Conservation (phyloP, 2,888 invertebrate species). For the Microplitis deprimator region DNA sequence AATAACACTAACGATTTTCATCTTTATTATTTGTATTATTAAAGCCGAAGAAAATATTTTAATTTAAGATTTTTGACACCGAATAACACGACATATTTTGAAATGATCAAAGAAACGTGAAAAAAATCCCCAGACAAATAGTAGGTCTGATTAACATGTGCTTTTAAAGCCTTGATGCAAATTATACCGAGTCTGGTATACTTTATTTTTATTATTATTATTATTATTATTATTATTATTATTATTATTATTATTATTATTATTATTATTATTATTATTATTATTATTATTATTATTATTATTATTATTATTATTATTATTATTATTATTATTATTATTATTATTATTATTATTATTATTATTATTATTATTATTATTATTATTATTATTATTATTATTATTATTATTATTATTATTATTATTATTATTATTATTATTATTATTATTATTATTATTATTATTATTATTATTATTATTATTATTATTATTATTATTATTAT, state of each 20-base stretch:
- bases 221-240: too few species aligned
- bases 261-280: not conserved
- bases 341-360: not conserved
- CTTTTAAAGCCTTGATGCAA: slow-evolving; percentile 45
- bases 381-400: too few species aligned
- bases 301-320: too few species aligned
- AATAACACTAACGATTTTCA: not conserved
- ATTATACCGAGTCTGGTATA: slow-evolving; percentile 2
- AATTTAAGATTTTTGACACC: not conserved
- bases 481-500: not conserved
- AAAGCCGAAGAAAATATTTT: not conserved
- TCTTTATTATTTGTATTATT: not conserved
- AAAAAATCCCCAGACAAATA: slow-evolving; percentile 43
- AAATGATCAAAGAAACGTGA: slow-evolving; percentile 46
- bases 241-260: not conserved
- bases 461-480: too few species aligned
- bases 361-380: too few species aligned
- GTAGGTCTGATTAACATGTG: slow-evolving; percentile 52
- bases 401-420: not conserved
- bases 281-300: not conserved
- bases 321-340: not conserved
- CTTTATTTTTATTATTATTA: not conserved
- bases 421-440: not conserved
- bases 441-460: not conserved
- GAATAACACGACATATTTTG: not conserved